phyloP scores from a whole-genome alignment of 2,113 vertebrate genomes.

The Siniperca knerii region DNA sequence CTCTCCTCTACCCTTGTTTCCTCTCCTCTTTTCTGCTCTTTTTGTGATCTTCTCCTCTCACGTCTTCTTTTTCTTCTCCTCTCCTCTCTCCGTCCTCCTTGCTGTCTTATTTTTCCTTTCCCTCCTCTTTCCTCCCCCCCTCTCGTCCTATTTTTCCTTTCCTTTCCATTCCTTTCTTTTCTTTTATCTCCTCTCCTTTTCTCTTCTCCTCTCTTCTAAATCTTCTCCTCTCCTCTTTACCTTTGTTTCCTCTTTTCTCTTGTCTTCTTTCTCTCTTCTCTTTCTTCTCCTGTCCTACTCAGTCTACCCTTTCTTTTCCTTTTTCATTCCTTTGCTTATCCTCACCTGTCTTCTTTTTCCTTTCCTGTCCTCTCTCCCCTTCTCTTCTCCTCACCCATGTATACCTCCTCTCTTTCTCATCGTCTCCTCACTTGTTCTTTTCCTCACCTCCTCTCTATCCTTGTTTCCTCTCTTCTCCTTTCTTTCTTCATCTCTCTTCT shows the following conservation, averaged over 20 bases:
- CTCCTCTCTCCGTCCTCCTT: too few relatives aligned
- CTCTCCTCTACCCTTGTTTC: too few relatives aligned
- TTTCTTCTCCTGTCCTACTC: neutral
- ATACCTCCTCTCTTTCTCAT: neutral
- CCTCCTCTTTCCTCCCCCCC: too few relatives aligned
- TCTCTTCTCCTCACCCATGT: neutral
- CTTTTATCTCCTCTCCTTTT: neutral
- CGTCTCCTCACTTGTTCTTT: neutral
- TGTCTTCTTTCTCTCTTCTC: neutral
- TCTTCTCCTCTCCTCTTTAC: too few relatives aligned
- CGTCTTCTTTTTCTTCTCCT: neutral
- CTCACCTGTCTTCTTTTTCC: too few relatives aligned
- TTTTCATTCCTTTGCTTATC: too few relatives aligned
- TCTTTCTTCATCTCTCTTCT: neutral
- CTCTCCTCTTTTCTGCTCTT: too few relatives aligned
- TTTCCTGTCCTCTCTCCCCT: neutral
- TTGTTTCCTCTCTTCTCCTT: neutral
- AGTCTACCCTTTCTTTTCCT: too few relatives aligned
- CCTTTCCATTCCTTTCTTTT: neutral
- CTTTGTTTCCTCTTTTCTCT: too few relatives aligned
- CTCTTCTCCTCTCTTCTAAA: neutral
- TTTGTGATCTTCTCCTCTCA: neutral
- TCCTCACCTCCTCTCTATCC: neutral
- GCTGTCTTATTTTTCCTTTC: neutral
- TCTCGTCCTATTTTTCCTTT: too few relatives aligned